Base-by-base conservation (phyloP, 2,888 invertebrate species). In the Aphodius sticticus region DNA sequence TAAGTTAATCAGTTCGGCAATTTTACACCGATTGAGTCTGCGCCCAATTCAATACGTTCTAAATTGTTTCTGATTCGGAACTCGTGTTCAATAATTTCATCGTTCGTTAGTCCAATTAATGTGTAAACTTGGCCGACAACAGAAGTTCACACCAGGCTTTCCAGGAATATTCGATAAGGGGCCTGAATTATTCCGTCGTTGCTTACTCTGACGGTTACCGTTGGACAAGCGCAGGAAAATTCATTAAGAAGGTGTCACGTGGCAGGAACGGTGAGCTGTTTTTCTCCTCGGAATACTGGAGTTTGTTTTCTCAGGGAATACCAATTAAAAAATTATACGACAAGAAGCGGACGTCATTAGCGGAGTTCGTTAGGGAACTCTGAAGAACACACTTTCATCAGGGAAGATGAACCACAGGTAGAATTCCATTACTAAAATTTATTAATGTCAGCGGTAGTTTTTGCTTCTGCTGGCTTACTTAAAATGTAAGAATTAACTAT, bases 301-400 rank as follows among this genome's bases (percentile, higher is more conserved):
- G 53, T 53, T 53, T 53, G 53, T 53, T 53, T 53, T 53, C 53
- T 5, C 53, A 53, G 53, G 53, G 53, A 53, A 53, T 53, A 53
- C 53, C 53, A 53, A 53, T 53, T 53, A 53, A 53, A 53, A 53
- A 53, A 53, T 53, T 53, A 53, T 53, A 53, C 53, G 53, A 12
- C 53, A 53, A 53, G 53, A 53, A 53, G 53, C 53, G 53, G 53
- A 53, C 53, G 53, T 53, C 53, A 53, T 53, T 53, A 53, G 53
- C 53, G 53, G 26, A 53, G 53, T 53, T 53, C 53, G 53, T 53
- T 53, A 53, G 53, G 9, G 53, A 53, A 53, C 9, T 53, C 9
- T 53, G 26, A 53, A 53, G 53, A 53, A 53, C 53, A 53, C 53
- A 53, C 53, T 53, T 53, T 12, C 53, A 53, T 53, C 7, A 53